Conservation (phyloP, 2,113 vertebrate genomes). For the Serilophus lunatus region DNA sequence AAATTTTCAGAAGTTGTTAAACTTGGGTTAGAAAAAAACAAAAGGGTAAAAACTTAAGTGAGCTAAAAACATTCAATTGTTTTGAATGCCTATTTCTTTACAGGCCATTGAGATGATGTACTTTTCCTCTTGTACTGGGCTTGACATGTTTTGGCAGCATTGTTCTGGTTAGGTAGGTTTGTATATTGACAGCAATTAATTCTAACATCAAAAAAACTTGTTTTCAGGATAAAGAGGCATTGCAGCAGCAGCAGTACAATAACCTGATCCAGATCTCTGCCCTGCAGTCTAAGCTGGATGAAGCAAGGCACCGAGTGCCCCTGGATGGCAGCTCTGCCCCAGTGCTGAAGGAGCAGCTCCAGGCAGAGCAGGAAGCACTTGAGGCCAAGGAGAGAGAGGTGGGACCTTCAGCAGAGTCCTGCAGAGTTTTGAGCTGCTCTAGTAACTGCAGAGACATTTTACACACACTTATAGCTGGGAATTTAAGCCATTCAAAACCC, state of each 20-base stretch:
- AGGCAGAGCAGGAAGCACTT: conserved; percentile 72
- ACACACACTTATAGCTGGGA: background rate
- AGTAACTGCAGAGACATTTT: background rate
- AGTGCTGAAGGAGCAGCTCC: conserved; percentile 70
- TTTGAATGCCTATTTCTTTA: background rate
- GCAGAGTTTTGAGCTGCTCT: fast-evolving
- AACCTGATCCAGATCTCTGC: conserved; percentile 84
- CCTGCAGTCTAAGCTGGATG: conserved; percentile 83
- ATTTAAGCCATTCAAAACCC: background rate
- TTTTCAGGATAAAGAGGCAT: conserved; percentile 84
- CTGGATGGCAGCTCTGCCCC: conserved; percentile 47
- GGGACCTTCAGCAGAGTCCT: background rate
- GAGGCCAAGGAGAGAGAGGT: conserved; percentile 81
- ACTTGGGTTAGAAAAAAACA: background rate
- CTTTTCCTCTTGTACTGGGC: background rate
- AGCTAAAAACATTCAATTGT: background rate
- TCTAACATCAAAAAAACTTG: background rate
- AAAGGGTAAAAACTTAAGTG: background rate
- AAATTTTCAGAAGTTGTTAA: background rate
- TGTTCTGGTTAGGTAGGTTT: background rate
- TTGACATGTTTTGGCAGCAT: background rate
- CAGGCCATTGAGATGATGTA: background rate
- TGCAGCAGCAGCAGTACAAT: conserved; percentile 84
- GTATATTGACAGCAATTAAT: background rate
- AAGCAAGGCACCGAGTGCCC: conserved; percentile 74